phyloP scores from a whole-genome alignment of 2,113 vertebrate species.

The Calonectris borealis region DNA sequence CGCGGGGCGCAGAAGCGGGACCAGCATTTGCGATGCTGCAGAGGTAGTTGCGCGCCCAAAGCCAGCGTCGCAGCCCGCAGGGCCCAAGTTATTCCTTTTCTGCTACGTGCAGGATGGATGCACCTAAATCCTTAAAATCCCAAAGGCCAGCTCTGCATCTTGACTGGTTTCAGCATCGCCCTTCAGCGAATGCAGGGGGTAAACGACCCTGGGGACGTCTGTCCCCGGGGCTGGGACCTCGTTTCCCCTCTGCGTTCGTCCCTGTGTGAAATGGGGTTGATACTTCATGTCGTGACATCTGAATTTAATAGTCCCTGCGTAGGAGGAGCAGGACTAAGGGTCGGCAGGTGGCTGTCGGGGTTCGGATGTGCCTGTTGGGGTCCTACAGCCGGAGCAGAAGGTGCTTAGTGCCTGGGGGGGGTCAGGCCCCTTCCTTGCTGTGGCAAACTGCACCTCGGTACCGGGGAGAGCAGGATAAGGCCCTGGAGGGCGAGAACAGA shows the following conservation, averaged over 20 bases:
- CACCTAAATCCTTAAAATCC: background rate
- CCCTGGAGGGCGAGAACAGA: background rate
- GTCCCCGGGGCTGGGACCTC: fast-evolving
- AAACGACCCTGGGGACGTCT: background rate
- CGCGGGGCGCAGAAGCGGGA: background rate
- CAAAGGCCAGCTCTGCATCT: background rate
- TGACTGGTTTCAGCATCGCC: background rate
- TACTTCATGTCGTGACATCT: background rate
- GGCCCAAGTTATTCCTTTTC: background rate
- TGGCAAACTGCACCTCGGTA: fast-evolving
- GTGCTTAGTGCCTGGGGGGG: background rate
- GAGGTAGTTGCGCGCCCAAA: background rate
- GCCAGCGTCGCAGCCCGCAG: fast-evolving
- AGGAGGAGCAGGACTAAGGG: background rate
- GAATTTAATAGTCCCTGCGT: background rate
- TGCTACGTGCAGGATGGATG: fast-evolving
- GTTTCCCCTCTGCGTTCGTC: fast-evolving
- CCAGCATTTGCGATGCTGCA: background rate
- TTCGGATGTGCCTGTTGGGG: background rate
- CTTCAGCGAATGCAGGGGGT: background rate
- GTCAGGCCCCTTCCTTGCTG: background rate
- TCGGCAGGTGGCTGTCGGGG: background rate
- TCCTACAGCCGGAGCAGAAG: background rate
- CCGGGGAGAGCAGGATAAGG: background rate
- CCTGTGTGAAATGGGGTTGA: background rate